These are phyloP conservation scores for Hypercompe scribonia DNA, from an alignment of 2,888 invertebrate species.

Conservation along the genomic window DNA sequence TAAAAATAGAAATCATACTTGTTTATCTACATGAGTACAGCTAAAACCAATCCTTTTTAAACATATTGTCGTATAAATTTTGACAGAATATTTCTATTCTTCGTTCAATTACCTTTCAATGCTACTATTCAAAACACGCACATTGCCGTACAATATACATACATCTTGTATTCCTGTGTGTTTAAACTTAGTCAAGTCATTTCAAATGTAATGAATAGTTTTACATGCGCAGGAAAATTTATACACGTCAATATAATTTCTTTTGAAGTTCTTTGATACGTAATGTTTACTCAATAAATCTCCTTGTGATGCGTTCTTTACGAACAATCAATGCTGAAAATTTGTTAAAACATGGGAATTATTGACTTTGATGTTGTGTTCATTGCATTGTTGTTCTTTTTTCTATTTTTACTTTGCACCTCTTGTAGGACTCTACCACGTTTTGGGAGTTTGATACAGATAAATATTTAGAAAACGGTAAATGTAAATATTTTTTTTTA, in stretches of 20 bases:
- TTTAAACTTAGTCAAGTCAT: conserved; percentile 73
- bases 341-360: not conserved
- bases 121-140: not conserved
- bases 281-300: conserved; percentile 32
- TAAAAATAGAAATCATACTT: no score
- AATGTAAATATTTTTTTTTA: no score
- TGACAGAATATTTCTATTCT: not conserved
- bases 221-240: conserved; percentile 69
- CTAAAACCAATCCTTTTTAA: no score
- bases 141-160: conserved; percentile 66
- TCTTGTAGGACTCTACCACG: not conserved
- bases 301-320: conserved; percentile 19
- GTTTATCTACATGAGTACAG: no score
- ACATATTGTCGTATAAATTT: no score
- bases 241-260: conserved; percentile 66
- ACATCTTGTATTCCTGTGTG: conserved; percentile 79
- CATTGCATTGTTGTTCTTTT: not conserved
- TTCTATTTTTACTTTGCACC: not conserved
- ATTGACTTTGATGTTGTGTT: not conserved
- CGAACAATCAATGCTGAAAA: not conserved
- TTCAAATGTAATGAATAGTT: conserved; percentile 79
- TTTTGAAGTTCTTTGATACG: conserved; percentile 52
- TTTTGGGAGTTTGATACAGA: not conserved
- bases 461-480: not conserved
- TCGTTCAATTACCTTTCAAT: not conserved